Percentiles rank a stretch among this genome's conserved stretches.
These are phyloP conservation scores for Andrena trimmerana DNA, from an alignment of 2,888 invertebrate species.

Conservation along the genomic window DNA sequence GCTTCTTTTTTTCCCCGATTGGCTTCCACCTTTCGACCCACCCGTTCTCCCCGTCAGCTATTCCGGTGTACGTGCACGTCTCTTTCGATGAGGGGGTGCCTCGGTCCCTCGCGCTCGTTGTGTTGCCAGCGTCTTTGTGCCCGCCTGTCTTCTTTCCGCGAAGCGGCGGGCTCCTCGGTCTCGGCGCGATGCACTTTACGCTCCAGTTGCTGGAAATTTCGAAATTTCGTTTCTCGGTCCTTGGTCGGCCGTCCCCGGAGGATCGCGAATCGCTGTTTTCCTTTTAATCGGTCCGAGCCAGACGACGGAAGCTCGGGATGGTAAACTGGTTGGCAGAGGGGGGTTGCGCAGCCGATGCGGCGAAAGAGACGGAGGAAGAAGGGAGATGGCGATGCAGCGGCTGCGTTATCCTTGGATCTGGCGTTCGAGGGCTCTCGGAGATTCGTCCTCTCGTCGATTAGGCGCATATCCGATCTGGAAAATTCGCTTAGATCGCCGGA, in stretches of 20 bases:
- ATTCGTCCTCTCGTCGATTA: conserved; percentile 71
- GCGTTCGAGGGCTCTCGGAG: conserved; percentile 54
- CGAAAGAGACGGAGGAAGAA: not conserved
- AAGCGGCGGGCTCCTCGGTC: not conserved
- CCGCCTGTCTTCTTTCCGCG: conserved; percentile 23
- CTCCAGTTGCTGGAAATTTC: conserved; percentile 46
- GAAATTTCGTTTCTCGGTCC: conserved; percentile 5
- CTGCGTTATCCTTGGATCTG: conserved; percentile 51
- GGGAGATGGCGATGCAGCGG: not conserved
- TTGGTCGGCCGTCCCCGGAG: conserved; percentile 9
- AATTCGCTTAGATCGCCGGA: conserved; percentile 81
- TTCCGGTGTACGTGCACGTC: conserved; percentile 42
- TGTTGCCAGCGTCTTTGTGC: conserved; percentile 9
- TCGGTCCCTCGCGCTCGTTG: conserved; percentile 7
- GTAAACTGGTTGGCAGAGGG: conserved; percentile 1
- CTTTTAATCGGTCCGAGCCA: conserved; percentile 27
- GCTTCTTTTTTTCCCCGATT: not conserved
- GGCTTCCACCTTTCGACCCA: conserved; percentile 11
- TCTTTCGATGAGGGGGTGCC: conserved; percentile 37
- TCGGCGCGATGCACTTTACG: conserved; percentile 36
- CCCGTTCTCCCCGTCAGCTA: conserved; percentile 14
- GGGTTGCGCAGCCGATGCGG: not conserved
- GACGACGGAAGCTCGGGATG: not conserved
- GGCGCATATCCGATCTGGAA: conserved; percentile 73
- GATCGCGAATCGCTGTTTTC: conserved; percentile 19